Evolutionary conservation across 2,113 vertebrate genomes (phyloP).

Genomic region (Tretioscincus oriximinensis): DNA sequence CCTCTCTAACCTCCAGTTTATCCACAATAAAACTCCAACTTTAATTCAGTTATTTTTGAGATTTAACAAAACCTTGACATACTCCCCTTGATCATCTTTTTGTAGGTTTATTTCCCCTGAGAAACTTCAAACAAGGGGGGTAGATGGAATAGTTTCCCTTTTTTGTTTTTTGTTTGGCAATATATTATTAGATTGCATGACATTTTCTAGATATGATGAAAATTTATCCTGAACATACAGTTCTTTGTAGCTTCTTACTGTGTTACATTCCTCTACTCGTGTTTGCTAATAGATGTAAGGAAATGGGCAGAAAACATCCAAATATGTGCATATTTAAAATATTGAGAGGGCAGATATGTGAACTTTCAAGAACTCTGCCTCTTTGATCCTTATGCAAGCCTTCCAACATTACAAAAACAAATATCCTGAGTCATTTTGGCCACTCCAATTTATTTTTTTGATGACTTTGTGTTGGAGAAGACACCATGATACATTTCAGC

Average conservation of each 20-base stretch:
- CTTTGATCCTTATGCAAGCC: background rate
- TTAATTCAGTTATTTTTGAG: conserved; percentile 60
- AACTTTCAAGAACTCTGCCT: background rate
- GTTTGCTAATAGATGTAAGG: background rate
- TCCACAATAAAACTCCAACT: conserved; percentile 56
- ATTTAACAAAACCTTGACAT: conserved; percentile 65
- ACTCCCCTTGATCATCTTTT: conserved; percentile 57
- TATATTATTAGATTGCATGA: conserved; percentile 54
- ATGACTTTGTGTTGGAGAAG: too few species aligned
- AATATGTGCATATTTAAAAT: background rate
- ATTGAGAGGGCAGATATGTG: background rate
- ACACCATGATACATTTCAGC: too few species aligned
- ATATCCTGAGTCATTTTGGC: background rate
- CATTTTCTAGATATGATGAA: conserved; percentile 53
- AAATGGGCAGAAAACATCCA: conserved; percentile 2
- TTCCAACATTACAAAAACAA: background rate
- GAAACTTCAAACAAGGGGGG: conserved; percentile 57
- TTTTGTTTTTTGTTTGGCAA: conserved; percentile 38
- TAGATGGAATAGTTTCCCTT: conserved; percentile 54
- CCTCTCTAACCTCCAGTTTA: conserved; percentile 59
- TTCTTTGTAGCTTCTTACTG: background rate
- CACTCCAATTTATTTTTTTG: background rate
- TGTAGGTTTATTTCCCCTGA: conserved; percentile 59
- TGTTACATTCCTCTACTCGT: background rate
- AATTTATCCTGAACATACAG: conserved; percentile 54